Evolutionary conservation across 1,140 invertebrate genomes (phyloP), one percentile per base, ranked within the genome.

Genomic region (Danaus melanippus): DNA sequence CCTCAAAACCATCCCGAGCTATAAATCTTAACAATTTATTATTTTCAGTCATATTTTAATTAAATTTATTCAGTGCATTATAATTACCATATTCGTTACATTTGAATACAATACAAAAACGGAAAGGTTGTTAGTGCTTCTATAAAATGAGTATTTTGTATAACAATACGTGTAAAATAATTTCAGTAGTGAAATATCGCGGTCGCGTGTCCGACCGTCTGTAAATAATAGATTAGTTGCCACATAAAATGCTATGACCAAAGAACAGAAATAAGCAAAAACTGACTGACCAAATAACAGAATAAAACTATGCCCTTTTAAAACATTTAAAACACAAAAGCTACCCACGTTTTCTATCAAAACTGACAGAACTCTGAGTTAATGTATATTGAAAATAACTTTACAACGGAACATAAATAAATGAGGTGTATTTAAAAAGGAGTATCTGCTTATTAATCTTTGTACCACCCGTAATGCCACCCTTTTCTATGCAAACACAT

Each of bases 221-320:
- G 60, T 75, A 73, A 75, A 75, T 75, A 75, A 75, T 75, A 73
- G 69, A 75, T 75, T 75, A 75, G 64, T 48, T 46, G 56, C 56
- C 57, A 64, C 67, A 69, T 72, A 71, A 65, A 73, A 63, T 60
- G 62, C 45, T 61, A 42, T 21, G 46, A 15, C 10, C 61, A 66
- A 46, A 66, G 64, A 66, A 17, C 56, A 60, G 46, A 21, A 11
- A 10, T 42, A 50, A 12, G 39, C 41, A 7, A 32, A 32, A 32
- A 32, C n/a, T n/a, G n/a, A n/a, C n/a, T n/a, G n/a, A n/a, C n/a
- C 21, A 32, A 32, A 32, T 32, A 32, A 32, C 21, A 32, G 21
- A 32, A 32, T 5, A 32, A 4, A 32, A 32, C 7, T 32, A 32
- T 32, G 21, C 21, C 0, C 21, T 32, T 32, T 32, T 32, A 32